A percentile compares a stretch with the other conserved stretches of the same genome.
Evolutionary conservation across 2,888 invertebrate genomes (phyloP).

Genomic region (Amitus sp.): DNA sequence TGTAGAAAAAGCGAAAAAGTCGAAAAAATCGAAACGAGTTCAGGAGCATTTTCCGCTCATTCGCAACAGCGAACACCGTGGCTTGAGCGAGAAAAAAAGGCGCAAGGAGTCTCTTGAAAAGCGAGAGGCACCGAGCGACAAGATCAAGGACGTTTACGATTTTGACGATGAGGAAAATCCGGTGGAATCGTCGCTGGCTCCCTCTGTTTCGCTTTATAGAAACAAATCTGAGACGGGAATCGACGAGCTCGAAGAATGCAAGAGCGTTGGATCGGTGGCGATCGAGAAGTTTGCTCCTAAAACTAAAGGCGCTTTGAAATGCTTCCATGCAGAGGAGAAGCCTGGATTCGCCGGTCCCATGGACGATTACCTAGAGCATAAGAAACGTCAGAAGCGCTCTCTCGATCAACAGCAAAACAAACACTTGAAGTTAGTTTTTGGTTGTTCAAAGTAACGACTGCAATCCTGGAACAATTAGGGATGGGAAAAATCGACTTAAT

Average conservation of each 20-base stretch:
- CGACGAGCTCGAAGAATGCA: neutral
- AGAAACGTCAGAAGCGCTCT: conserved; percentile 44
- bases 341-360: conserved; percentile 49
- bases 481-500: no score
- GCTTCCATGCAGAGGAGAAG: conserved; percentile 49
- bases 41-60: conserved; percentile 56
- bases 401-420: conserved; percentile 29
- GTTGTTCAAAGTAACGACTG: no score
- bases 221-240: conserved; percentile 42
- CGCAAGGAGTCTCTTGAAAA: conserved; percentile 50
- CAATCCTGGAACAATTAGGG: no score
- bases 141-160: conserved; percentile 61
- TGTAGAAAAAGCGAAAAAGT: conserved; percentile 49
- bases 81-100: conserved; percentile 57
- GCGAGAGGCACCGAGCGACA: conserved; percentile 31
- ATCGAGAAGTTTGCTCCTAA: conserved; percentile 58
- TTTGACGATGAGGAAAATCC: conserved; percentile 63
- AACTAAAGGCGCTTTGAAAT: conserved; percentile 55
- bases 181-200: conserved; percentile 13
- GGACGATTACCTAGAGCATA: conserved; percentile 57
- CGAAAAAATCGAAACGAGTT: conserved; percentile 50
- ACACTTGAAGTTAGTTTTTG: conserved; percentile 24
- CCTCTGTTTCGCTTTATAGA: conserved; percentile 54
- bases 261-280: conserved; percentile 31
- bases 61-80: conserved; percentile 51